Conservation (phyloP, 2,888 invertebrate species). For the Andrena hattorfiana region DNA sequence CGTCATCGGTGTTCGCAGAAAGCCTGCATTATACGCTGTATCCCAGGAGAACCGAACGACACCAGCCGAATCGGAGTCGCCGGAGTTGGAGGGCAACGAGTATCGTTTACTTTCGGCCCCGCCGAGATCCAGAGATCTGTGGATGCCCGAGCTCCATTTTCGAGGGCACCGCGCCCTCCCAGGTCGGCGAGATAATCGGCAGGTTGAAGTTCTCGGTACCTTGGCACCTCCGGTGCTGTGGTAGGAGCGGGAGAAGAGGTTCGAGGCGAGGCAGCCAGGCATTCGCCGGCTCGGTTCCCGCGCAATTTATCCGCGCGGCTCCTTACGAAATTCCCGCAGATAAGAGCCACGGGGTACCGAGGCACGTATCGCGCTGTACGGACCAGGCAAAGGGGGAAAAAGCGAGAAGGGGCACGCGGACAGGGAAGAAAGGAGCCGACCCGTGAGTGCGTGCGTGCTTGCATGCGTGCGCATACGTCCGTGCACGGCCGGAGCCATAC, state of each 20-base stretch:
- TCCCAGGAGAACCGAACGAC: background rate
- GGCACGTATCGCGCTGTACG: slow-evolving; percentile 59
- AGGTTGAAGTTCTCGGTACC: slow-evolving; percentile 44
- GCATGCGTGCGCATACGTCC: slow-evolving; percentile 38
- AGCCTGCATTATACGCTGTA: background rate
- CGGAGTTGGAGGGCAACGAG: background rate
- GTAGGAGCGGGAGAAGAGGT: slow-evolving; percentile 24
- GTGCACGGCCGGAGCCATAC: slow-evolving; percentile 57
- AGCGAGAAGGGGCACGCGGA: background rate
- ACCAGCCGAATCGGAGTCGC: background rate
- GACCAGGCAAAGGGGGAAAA: slow-evolving; percentile 19
- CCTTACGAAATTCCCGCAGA: slow-evolving; percentile 67
- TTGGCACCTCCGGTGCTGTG: slow-evolving; percentile 48
- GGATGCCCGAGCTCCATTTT: slow-evolving; percentile 14
- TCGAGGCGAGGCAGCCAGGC: background rate
- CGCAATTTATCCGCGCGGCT: slow-evolving; percentile 66
- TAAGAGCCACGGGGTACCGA: slow-evolving; percentile 60
- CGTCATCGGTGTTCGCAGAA: background rate
- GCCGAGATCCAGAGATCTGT: too few relatives aligned
- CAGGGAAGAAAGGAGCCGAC: slow-evolving; percentile 39
- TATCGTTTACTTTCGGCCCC: background rate
- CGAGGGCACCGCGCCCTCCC: slow-evolving; percentile 21
- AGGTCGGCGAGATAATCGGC: slow-evolving; percentile 51
- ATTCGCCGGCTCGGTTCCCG: slow-evolving; percentile 48
- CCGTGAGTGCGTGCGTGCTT: slow-evolving; percentile 39